A percentile compares a stretch with the other conserved stretches of the same genome.
These are phyloP conservation scores for Yponomeuta plumbellus DNA, from an alignment of 2,888 invertebrate genomes.

Conservation along the genomic window DNA sequence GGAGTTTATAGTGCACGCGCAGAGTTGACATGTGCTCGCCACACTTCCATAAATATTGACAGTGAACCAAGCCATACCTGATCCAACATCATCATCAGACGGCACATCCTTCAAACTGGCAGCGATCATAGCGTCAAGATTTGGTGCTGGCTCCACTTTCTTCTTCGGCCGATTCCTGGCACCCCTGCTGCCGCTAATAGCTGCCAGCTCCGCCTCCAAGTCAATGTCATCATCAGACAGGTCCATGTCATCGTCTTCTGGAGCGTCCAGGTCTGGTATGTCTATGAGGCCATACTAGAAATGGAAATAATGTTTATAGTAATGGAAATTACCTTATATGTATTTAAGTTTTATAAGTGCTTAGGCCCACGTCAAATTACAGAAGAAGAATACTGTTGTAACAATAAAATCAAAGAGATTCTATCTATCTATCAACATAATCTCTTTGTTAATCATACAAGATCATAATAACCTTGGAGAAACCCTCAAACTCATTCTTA, in stretches of 20 bases:
- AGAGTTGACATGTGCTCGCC: no score
- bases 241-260: slow-evolving; percentile 67
- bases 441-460: no score
- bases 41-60: neutral
- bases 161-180: slow-evolving; percentile 42
- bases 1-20: no score
- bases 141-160: slow-evolving; percentile 65
- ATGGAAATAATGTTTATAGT: slow-evolving; percentile 8
- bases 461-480: no score
- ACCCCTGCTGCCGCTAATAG: slow-evolving; percentile 71
- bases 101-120: slow-evolving; percentile 86
- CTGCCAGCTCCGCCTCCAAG: slow-evolving; percentile 90
- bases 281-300: slow-evolving; percentile 86
- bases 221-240: slow-evolving; percentile 84
- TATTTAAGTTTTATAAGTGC: no score
- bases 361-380: no score
- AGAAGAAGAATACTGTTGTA: no score
- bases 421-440: no score
- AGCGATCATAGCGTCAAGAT: slow-evolving; percentile 86
- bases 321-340: neutral
- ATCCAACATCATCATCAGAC: slow-evolving; percentile 85
- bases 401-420: no score
- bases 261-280: slow-evolving; percentile 75
- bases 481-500: no score
- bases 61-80: slow-evolving; percentile 38